Evolutionary conservation across 2,888 invertebrate genomes (phyloP).

Genomic region (Thymelicus sylvestris): DNA sequence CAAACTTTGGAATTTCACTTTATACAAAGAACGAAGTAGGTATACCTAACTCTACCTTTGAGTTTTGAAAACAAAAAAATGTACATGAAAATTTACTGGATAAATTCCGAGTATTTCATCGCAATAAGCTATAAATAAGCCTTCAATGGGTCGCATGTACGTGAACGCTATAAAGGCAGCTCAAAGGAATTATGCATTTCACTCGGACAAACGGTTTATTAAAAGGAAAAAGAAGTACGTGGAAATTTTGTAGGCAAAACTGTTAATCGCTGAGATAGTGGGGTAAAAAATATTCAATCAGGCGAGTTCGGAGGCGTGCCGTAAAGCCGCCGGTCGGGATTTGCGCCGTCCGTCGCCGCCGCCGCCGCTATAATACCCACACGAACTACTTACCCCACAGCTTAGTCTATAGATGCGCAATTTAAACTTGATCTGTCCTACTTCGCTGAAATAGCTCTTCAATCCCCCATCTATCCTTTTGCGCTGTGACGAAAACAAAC

Average conservation of each 20-base stretch:
- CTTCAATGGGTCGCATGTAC: constrained; percentile 1
- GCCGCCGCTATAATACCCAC: constrained; percentile 53
- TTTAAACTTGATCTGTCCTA: constrained; percentile 40
- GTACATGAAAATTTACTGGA: background rate
- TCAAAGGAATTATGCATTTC: constrained; percentile 37
- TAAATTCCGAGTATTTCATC: constrained; percentile 9
- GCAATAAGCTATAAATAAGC: constrained; percentile 12
- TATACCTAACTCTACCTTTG: background rate
- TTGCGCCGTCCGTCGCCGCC: constrained; percentile 52
- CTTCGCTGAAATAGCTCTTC: constrained; percentile 41
- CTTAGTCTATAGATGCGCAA: constrained; percentile 41
- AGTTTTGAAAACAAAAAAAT: constrained; percentile 2
- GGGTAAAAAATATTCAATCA: constrained; percentile 37
- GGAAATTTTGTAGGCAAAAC: constrained; percentile 36
- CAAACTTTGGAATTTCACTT: constrained; percentile 2
- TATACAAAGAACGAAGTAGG: constrained; percentile 3
- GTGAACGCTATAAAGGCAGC: constrained; percentile 13
- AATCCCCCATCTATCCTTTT: background rate
- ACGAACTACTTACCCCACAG: constrained; percentile 50
- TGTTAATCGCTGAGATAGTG: constrained; percentile 37
- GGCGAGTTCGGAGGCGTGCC: constrained; percentile 54
- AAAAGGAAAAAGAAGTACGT: constrained; percentile 32
- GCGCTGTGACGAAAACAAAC: background rate
- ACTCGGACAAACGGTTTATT: constrained; percentile 37
- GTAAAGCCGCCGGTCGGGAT: constrained; percentile 53